phyloP scores from a whole-genome alignment of 2,797 vertebrate species.

The Pangasius mekongensis region DNA sequence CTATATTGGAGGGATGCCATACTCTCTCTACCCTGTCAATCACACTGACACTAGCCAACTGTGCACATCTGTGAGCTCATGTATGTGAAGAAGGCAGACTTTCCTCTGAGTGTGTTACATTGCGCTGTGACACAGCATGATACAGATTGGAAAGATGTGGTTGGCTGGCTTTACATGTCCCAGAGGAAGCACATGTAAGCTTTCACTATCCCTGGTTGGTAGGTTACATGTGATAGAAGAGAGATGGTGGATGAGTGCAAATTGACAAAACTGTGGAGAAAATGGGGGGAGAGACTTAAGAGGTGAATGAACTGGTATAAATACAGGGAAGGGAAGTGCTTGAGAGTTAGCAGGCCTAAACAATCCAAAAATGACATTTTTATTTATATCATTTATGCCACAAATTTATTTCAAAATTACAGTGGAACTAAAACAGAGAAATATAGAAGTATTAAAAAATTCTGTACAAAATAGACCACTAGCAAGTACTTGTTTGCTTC shows the following conservation, averaged over 20 bases:
- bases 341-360: not conserved
- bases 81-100: not conserved
- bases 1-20: not conserved
- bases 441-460: not conserved
- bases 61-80: not conserved
- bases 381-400: not conserved
- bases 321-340: too few species aligned
- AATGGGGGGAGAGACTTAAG: too few species aligned
- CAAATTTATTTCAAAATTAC: not conserved
- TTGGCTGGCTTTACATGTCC: not conserved
- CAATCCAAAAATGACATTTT: not conserved
- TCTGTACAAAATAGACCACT: not conserved
- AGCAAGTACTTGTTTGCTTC: not conserved
- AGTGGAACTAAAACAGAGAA: not conserved
- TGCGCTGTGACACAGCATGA: not conserved
- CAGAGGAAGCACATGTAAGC: too few species aligned
- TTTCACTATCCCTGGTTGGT: not conserved
- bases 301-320: not conserved
- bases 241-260: not conserved
- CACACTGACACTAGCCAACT: not conserved
- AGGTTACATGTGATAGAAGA: not conserved
- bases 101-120: not conserved
- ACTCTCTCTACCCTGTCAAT: slow-evolving; percentile 3
- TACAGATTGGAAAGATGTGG: not conserved
- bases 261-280: not conserved